Base-by-base conservation (phyloP, 2,797 vertebrate species). In the Selene dorsalis region DNA sequence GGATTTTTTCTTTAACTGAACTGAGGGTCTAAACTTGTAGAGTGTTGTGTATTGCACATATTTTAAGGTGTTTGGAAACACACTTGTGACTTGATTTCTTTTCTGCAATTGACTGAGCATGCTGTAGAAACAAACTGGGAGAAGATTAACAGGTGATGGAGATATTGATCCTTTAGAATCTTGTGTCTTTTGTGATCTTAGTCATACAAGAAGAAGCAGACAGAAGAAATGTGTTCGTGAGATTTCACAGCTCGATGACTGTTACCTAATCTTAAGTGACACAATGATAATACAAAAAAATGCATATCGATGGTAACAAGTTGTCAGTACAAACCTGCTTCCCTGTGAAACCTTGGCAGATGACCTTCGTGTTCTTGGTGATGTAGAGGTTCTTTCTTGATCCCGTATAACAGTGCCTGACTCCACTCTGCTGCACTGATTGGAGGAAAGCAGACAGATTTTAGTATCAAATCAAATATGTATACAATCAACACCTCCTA, bases 261-360 rank as follows among this genome's bases (percentile, higher is more conserved):
- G 39, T 69, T 55, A 66, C 1, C 9, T 10, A 48, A 64, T 76
- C 24, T 39, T 35, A 53, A 52, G 22, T 55, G 52, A 82, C 43
- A 73, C 18, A 66, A 69, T 52, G 72, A 64, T 14, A 52, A 32
- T 67, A 35, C 47, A n/a, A 48, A 47, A 43, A 41, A 41, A 41
- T 13, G 3, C 13, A 0, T 52, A 22, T 68, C 58, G 32, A 32
- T 24, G 16, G 14, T 39, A 62, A 72, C 0, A 52, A n/a, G 43
- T 28, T 0, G 4, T 65, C 8, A 68, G 32, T 24, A 95, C 95
- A n/a, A 89, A 99, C 98, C 98, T 99, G 98, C 88, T 98, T 99
- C 79, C 98, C 98, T 58, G 98, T 99, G 91, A 99, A 99, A 38
- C 98, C 98, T 72, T 99, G 98, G 89, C 98, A 99, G 91, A 99